Conservation (phyloP, 2,888 invertebrate species). For the Campoletis raptor region DNA sequence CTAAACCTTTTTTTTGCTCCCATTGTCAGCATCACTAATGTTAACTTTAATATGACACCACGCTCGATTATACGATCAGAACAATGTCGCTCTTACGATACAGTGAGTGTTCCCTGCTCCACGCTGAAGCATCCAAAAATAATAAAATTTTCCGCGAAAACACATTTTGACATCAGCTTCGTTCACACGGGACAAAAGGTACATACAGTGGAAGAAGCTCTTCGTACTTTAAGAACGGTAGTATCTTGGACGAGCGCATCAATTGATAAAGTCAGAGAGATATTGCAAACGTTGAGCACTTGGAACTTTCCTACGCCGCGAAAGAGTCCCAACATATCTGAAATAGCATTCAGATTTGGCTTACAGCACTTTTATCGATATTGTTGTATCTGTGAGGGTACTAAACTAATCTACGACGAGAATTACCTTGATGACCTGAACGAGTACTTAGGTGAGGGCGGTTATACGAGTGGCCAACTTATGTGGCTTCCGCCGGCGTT, state of each 20-base stretch:
- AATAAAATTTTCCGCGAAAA: neutral
- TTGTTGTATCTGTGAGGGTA: neutral
- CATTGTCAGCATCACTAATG: neutral
- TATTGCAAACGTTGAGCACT: neutral
- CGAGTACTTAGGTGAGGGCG: neutral
- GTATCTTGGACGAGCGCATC: neutral
- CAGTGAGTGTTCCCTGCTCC: neutral
- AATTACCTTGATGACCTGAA: neutral
- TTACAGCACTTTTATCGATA: conserved; percentile 2
- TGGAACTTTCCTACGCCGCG: conserved; percentile 2
- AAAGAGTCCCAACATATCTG: neutral
- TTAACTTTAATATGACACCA: neutral
- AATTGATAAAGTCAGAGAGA: neutral
- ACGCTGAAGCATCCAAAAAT: neutral
- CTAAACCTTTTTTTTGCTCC: neutral
- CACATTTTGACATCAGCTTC: neutral
- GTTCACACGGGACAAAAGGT: neutral
- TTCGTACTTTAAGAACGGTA: neutral
- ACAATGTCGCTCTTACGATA: neutral
- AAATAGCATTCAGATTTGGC: neutral
- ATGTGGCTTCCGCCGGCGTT: neutral
- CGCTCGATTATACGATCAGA: neutral
- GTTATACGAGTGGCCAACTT: neutral
- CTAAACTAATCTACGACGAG: conserved; percentile 1
- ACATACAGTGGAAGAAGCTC: neutral